phyloP scores from a whole-genome alignment of 2,888 invertebrate genomes.

The Lasioglossum marginatum region DNA sequence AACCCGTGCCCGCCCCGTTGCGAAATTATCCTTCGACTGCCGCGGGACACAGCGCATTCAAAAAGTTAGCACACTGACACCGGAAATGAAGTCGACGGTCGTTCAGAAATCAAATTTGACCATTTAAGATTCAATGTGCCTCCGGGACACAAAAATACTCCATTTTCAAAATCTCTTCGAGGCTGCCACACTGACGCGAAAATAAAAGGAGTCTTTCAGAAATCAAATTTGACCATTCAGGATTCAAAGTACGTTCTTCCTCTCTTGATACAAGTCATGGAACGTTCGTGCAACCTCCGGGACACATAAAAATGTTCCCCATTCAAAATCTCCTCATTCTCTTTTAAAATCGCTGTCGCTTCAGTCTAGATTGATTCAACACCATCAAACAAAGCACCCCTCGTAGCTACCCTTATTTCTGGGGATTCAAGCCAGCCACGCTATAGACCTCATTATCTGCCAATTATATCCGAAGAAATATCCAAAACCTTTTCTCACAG shows the following conservation, averaged over 20 bases:
- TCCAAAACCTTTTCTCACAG: background rate
- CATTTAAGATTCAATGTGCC: background rate
- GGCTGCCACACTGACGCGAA: background rate
- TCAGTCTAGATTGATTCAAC: background rate
- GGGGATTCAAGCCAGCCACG: background rate
- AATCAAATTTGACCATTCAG: background rate
- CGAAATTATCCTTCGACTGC: constrained; percentile 1
- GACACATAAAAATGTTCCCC: background rate
- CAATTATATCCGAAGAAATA: background rate
- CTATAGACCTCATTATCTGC: background rate
- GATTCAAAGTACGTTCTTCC: background rate
- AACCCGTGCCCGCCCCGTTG: constrained; percentile 9
- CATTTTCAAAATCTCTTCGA: background rate
- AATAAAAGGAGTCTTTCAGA: background rate
- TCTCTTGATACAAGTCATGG: background rate
- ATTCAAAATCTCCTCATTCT: background rate
- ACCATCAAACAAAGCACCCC: background rate
- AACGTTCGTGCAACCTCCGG: background rate
- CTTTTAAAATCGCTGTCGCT: background rate
- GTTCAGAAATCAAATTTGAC: background rate
- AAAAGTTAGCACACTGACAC: background rate
- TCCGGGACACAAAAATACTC: background rate
- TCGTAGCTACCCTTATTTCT: background rate
- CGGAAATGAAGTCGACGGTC: background rate
- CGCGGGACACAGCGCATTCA: background rate